phyloP scores from a whole-genome alignment of 2,113 vertebrate genomes.

The Oncorhynchus tshawytscha region DNA sequence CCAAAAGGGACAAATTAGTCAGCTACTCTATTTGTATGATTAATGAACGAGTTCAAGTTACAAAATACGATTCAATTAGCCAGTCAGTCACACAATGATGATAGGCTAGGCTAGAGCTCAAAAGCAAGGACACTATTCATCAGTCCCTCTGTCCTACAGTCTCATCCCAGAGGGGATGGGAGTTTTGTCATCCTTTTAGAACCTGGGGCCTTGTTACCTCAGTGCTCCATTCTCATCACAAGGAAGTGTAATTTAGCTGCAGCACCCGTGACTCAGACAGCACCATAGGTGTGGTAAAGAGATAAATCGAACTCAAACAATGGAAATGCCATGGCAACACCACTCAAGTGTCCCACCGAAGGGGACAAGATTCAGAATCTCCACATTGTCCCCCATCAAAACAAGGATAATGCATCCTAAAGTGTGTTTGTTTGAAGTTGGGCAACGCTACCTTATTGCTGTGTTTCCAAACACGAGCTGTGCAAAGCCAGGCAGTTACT shows the following conservation, averaged over 20 bases:
- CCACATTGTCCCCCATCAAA: not conserved
- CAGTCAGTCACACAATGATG: not conserved
- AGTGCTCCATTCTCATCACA: not conserved
- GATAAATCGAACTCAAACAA: no score
- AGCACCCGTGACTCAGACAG: not conserved
- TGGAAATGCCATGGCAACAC: no score
- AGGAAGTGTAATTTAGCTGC: slow-evolving; percentile 1
- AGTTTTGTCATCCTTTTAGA: not conserved
- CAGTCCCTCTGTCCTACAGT: not conserved
- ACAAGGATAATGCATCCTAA: not conserved
- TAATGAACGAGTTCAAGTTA: not conserved
- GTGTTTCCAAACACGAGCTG: not conserved
- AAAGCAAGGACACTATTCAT: not conserved
- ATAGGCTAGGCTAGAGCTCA: not conserved
- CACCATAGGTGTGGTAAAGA: not conserved
- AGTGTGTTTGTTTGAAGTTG: not conserved
- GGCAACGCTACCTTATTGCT: not conserved
- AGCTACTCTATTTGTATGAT: not conserved
- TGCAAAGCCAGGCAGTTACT: slow-evolving; percentile 3
- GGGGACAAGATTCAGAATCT: no score
- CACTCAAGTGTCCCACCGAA: no score
- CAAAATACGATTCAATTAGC: not conserved
- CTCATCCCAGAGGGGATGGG: not conserved
- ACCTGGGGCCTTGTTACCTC: not conserved
- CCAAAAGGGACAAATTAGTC: not conserved